A percentile compares a stretch with the other conserved stretches of the same genome.
phyloP scores from a whole-genome alignment of 2,797 vertebrate species.

The Sciurus carolinensis region DNA sequence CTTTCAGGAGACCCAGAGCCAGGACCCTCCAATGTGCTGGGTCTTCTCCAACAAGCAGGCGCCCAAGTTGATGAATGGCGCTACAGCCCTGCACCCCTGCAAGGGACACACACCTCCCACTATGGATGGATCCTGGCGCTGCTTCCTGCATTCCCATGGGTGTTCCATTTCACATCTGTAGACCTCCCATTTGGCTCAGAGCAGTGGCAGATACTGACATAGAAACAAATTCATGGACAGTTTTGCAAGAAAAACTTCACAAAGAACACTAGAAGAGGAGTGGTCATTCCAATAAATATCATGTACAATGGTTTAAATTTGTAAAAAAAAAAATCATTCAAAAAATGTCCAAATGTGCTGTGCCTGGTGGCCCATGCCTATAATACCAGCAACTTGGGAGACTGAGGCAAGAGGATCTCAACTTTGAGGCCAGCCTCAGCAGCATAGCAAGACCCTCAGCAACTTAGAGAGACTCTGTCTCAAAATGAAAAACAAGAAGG shows the following conservation, averaged over 20 bases:
- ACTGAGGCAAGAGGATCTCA: too few relatives aligned
- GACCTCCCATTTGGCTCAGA: background rate
- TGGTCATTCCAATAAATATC: background rate
- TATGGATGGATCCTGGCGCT: background rate
- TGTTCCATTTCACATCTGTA: background rate
- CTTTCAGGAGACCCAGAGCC: background rate
- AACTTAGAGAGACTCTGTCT: too few relatives aligned
- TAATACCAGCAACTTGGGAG: too few relatives aligned
- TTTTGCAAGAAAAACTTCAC: constrained; percentile 8
- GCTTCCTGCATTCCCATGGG: rapidly evolving
- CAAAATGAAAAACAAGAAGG: too few relatives aligned
- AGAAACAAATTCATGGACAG: background rate
- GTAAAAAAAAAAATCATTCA: background rate
- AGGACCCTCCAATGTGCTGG: background rate
- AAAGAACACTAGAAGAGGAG: background rate
- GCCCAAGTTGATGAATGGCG: background rate
- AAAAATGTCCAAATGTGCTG: background rate
- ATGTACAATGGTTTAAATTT: background rate
- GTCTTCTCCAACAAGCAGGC: background rate
- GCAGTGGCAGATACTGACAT: background rate
- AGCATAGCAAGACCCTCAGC: too few relatives aligned
- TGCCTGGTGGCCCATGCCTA: too few relatives aligned
- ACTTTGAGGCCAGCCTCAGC: too few relatives aligned
- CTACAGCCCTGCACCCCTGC: too few relatives aligned
- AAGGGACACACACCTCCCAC: background rate